Evolutionary conservation across 2,888 invertebrate genomes (phyloP).

Genomic region (Cybosia mesomella): DNA sequence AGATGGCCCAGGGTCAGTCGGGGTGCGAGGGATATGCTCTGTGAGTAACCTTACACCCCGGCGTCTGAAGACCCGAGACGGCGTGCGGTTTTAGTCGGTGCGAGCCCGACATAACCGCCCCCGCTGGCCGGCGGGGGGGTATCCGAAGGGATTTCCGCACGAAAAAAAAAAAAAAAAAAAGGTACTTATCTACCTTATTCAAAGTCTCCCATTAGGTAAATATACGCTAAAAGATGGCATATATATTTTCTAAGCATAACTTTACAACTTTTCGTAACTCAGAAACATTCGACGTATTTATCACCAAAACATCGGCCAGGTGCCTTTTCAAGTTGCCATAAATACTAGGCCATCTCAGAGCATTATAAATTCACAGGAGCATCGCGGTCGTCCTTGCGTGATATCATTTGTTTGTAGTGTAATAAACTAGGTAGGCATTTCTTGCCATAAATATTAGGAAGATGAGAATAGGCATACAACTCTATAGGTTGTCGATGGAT

Average conservation of each 20-base stretch:
- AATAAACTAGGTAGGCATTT: conserved; percentile 15
- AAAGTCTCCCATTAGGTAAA: background rate
- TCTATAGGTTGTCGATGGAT: background rate
- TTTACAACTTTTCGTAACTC: background rate
- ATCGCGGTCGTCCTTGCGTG: conserved; percentile 37
- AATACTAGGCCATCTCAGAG: conserved; percentile 15
- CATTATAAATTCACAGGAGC: conserved; percentile 43
- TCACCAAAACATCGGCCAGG: conserved; percentile 16
- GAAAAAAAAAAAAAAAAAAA: too few relatives aligned
- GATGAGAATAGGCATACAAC: background rate
- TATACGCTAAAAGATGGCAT: background rate
- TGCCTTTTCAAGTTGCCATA: conserved; percentile 12
- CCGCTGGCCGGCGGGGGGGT: too few relatives aligned
- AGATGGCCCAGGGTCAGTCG: too few relatives aligned
- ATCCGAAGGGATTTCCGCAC: too few relatives aligned
- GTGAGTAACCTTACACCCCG: too few relatives aligned
- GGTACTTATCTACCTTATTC: too few relatives aligned
- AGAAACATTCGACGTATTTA: conserved; percentile 6
- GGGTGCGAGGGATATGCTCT: too few relatives aligned
- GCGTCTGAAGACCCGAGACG: too few relatives aligned
- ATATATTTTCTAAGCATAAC: background rate
- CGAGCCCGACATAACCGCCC: too few relatives aligned
- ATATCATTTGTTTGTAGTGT: conserved; percentile 37
- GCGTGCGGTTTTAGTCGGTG: too few relatives aligned
- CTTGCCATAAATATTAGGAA: conserved; percentile 5